Conservation (phyloP, 2,113 vertebrate genomes). For the Rhinogobius similis region DNA sequence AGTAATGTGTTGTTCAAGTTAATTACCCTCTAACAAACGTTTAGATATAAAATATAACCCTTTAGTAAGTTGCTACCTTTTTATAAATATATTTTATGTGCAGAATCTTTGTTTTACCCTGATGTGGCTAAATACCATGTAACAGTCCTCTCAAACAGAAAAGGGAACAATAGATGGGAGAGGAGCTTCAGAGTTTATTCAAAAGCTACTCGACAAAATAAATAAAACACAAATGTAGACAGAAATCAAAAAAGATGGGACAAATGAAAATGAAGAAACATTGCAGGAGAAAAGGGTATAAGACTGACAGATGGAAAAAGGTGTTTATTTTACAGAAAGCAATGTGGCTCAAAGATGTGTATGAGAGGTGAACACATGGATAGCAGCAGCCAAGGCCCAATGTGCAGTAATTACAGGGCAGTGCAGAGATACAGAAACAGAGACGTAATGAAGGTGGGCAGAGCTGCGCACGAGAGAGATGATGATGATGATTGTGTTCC, state of each 20-base stretch:
- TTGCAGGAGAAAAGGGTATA: conserved; percentile 35
- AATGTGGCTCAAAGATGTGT: conserved; percentile 79
- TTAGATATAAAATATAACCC: not conserved
- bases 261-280: conserved; percentile 59
- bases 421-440: conserved; percentile 62
- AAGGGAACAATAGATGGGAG: conserved; percentile 37
- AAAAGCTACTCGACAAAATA: conserved; percentile 67
- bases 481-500: conserved; percentile 69
- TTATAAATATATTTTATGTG: not conserved
- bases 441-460: conserved; percentile 63
- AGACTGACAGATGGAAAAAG: conserved; percentile 71
- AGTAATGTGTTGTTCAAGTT: not conserved
- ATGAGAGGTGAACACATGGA: conserved; percentile 77
- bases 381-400: conserved; percentile 66
- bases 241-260: conserved; percentile 23
- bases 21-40: not conserved
- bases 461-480: conserved; percentile 78
- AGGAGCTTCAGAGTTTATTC: conserved; percentile 67
- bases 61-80: not conserved
- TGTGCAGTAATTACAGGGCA: conserved; percentile 60
- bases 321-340: conserved; percentile 93
- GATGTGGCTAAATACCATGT: not conserved
- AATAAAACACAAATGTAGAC: conserved; percentile 46
- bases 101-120: not conserved
- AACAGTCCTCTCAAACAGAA: conserved; percentile 41